Evolutionary conservation across 2,888 invertebrate species (phyloP), one percentile per base, ranked within the genome.

Genomic region (Xestoiulus laeticollis): DNA sequence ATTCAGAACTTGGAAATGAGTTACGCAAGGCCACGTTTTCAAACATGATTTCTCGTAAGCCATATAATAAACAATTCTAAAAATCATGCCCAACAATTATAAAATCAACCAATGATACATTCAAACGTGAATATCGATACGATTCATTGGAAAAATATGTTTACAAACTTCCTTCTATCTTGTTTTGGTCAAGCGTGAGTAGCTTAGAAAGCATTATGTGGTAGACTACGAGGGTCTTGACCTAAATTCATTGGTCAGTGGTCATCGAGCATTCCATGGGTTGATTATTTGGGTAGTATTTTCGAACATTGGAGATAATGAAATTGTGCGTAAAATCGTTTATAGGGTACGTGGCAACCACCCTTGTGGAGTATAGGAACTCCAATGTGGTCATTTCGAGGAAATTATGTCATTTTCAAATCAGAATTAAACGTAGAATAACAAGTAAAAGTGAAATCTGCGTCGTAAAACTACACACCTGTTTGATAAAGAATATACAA

Each of bases 401-500:
- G 26, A 68, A 68, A 19, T 68, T 8, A 26, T 22, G 68, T 68
- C 68, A 68, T 68, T 68, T 26, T 68, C 68, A 68, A 68, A 68
- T 68, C 68, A 22, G 26, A 68, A 68, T 22, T 19, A 68, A 19
- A 26, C 59, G 2, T 19, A 14, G 59, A n/a, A n/a, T 19, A 59
- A n/a, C n/a, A 59, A 59, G 8, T 38, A 59, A n/a, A 59, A 59
- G 59, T 59, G 59, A 59, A 59, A n/a, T 59, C 59, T 59, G 19
- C 3, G 19, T n/a, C 4, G 59, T 59, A 59, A 59, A 59, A n/a
- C 59, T 16, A 26, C 10, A 22, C 68, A 68, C 68, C 68, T 68
- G n/a, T 68, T 68, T 26, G 68, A 68, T 68, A 68, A 26, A 22
- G 68, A 68, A 68, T 68, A n/a, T 59, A 59, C n/a, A 59, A 68